Evolutionary conservation across 1,140 invertebrate genomes (phyloP), one percentile per base, ranked within the genome.

Genomic region (Bombyx mandarina): DNA sequence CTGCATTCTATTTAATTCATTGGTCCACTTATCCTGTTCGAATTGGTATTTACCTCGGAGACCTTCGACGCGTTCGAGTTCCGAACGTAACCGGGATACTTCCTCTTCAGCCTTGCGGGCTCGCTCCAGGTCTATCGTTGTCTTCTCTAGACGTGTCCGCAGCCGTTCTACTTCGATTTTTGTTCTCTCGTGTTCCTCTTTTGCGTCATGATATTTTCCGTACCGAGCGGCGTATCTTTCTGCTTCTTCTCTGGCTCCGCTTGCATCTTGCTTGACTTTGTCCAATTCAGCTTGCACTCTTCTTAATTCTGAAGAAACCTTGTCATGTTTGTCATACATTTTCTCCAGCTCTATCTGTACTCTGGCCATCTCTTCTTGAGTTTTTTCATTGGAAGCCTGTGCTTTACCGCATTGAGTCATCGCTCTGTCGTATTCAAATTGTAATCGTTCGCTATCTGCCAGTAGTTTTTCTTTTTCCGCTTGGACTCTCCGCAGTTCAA

Each of bases 261-360:
- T 95, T 42, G 90, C 94, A 72, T 93, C 94, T 63, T 87, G 84
- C 65, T 91, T 91, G 56, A 91, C 87, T 77, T 91, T 91, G 48
- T 94, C 93, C 8, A 92, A 85, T 65, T 96, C 95, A 3, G 90
- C 90, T 73, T 96, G 94, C 4, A 94, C 90, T 83, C 95, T 94
- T 57, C 95, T 89, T 54, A 96, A 88, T 68, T 98, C 96, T 5
- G 91, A 88, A 65, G 96, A 94, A 52, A 93, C 91, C 75, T 95
- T 93, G 63, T 97, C 96, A 67, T 96, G 93, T 70, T 96, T 96
- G 67, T 97, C 96, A 66, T 95, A 94, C 88, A 96, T 93, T 77
- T 96, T 97, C 76, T 97, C 96, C 9, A 96, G 88, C 82, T 97
- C 96, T 35, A 96, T 90, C 73, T 95, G 94, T 71, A 96, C 91